Conservation (phyloP, 2,888 invertebrate species). For the Drosophila prostipennis region DNA sequence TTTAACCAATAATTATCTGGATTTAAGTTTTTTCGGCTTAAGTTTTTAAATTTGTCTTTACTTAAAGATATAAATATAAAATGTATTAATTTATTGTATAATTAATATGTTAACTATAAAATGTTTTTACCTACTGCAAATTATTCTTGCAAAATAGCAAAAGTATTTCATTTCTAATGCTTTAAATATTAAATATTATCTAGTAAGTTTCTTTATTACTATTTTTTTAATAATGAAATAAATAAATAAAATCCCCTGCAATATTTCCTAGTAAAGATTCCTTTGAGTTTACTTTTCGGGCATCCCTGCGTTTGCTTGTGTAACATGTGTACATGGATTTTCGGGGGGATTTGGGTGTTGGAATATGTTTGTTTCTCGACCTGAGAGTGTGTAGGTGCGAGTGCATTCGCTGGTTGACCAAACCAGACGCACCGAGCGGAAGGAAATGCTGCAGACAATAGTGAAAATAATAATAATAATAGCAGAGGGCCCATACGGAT, state of each 20-base stretch:
- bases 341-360: constrained; percentile 24
- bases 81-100: too few relatives aligned
- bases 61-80: too few relatives aligned
- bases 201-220: neutral
- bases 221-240: too few relatives aligned
- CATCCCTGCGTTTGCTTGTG: constrained; percentile 24
- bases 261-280: neutral
- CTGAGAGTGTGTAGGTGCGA: constrained; percentile 17
- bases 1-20: too few relatives aligned
- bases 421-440: constrained; percentile 38
- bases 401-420: constrained; percentile 47
- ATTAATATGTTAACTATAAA: too few relatives aligned
- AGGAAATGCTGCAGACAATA: constrained; percentile 58
- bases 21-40: too few relatives aligned
- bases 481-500: constrained; percentile 25
- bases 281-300: constrained; percentile 7
- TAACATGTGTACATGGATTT: constrained; percentile 41
- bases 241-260: neutral
- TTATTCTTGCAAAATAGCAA: too few relatives aligned
- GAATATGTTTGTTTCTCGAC: constrained; percentile 20
- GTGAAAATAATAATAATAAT: constrained; percentile 58
- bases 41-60: too few relatives aligned
- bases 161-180: too few relatives aligned
- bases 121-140: too few relatives aligned
- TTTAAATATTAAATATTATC: too few relatives aligned